Percentiles rank a stretch among this genome's conserved stretches.
phyloP scores from a whole-genome alignment of 2,888 invertebrate species.

The Machimus atricapillus region DNA sequence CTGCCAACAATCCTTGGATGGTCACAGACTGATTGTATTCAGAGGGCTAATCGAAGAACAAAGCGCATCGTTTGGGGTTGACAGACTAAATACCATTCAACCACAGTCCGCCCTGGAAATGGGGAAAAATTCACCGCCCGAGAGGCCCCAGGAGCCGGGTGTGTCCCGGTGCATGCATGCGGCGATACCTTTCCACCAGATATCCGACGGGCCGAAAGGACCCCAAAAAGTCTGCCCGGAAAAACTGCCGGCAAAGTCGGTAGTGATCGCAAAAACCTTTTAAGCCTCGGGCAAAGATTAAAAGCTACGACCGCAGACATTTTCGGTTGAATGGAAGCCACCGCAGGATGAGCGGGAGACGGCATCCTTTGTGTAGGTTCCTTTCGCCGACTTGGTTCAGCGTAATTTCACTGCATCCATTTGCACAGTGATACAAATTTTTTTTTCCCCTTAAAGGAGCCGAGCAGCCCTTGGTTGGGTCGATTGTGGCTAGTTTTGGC shows the following conservation, averaged over 20 bases:
- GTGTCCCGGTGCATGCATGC: not conserved
- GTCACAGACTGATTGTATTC: constrained; percentile 1
- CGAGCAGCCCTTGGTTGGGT: not conserved
- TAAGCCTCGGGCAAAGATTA: constrained; percentile 50
- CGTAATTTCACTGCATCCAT: constrained; percentile 18
- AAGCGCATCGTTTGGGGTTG: constrained; percentile 29
- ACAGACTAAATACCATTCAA: constrained; percentile 22
- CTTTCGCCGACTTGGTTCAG: constrained; percentile 8
- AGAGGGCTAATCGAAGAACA: constrained; percentile 33
- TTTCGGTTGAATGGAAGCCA: constrained; percentile 51
- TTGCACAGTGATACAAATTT: constrained; percentile 12
- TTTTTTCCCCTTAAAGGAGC: not conserved
- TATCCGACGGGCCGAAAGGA: not conserved
- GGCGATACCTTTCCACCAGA: not conserved
- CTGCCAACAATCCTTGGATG: constrained; percentile 11
- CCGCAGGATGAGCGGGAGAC: constrained; percentile 47
- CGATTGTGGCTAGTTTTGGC: not conserved
- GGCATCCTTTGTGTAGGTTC: constrained; percentile 33
- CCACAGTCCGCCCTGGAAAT: not conserved
- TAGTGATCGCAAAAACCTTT: constrained; percentile 41
- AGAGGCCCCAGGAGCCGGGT: not conserved
- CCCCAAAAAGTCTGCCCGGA: constrained; percentile 13
- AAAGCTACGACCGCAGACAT: constrained; percentile 52
- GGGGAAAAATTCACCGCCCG: not conserved
- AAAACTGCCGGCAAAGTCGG: constrained; percentile 17